A percentile compares a stretch with the other conserved stretches of the same genome.
Conservation (phyloP, 2,888 invertebrate genomes). For the Lacanobia oleracea region DNA sequence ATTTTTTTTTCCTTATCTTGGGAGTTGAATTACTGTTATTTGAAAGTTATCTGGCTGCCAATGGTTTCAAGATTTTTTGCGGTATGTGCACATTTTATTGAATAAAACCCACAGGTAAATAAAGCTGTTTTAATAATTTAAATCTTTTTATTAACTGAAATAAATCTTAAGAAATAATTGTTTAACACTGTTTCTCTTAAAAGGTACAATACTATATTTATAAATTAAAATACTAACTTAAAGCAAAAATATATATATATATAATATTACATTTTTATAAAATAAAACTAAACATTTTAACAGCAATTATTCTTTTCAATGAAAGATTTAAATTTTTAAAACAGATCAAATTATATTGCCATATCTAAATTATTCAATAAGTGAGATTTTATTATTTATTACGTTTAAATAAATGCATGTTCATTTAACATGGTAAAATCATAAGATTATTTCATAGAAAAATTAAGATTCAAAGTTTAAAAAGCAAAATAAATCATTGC, state of each 20-base stretch:
- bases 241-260: slow-evolving; percentile 33
- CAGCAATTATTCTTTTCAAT: slow-evolving; percentile 32
- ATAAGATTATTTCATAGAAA: slow-evolving; percentile 33
- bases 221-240: slow-evolving; percentile 54
- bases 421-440: slow-evolving; percentile 31
- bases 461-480: slow-evolving; percentile 18
- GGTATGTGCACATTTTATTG: not conserved
- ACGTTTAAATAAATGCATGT: slow-evolving; percentile 55
- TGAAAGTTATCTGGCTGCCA: too few species aligned
- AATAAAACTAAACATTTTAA: slow-evolving; percentile 37
- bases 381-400: slow-evolving; percentile 52
- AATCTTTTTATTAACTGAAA: slow-evolving; percentile 60
- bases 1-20: too few species aligned
- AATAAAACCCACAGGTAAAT: slow-evolving; percentile 51
- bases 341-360: slow-evolving; percentile 47
- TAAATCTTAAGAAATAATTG: slow-evolving; percentile 49
- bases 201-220: slow-evolving; percentile 51
- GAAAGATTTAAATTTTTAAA: slow-evolving; percentile 57
- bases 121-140: slow-evolving; percentile 60
- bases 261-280: slow-evolving; percentile 41
- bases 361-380: slow-evolving; percentile 48
- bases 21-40: too few species aligned
- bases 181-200: slow-evolving; percentile 56
- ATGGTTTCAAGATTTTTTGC: too few species aligned
- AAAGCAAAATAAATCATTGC: not conserved